phyloP scores from a whole-genome alignment of 2,113 vertebrate genomes.

The Oryctolagus cuniculus region mOryCun1.1 NC_091436.1:99653001-99653500 shows the following conservation, averaged over 20 bases:
- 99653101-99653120: neutral
- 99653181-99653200: neutral
- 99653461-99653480: neutral
- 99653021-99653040: neutral
- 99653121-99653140: neutral
- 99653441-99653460: neutral
- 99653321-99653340: neutral
- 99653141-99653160: neutral
- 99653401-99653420: neutral
- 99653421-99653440: neutral
- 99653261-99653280: neutral
- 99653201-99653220: neutral
- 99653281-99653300: neutral
- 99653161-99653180: neutral
- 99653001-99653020: neutral
- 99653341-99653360: neutral
- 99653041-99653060: neutral
- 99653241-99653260: neutral
- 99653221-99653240: neutral
- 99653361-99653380: neutral
- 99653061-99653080: neutral
- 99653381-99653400: fast-evolving
- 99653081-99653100: neutral
- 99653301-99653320: neutral
- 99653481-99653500: neutral